Conservation (phyloP, 2,888 invertebrate genomes). For the Theodoxus fluviatilis region DNA sequence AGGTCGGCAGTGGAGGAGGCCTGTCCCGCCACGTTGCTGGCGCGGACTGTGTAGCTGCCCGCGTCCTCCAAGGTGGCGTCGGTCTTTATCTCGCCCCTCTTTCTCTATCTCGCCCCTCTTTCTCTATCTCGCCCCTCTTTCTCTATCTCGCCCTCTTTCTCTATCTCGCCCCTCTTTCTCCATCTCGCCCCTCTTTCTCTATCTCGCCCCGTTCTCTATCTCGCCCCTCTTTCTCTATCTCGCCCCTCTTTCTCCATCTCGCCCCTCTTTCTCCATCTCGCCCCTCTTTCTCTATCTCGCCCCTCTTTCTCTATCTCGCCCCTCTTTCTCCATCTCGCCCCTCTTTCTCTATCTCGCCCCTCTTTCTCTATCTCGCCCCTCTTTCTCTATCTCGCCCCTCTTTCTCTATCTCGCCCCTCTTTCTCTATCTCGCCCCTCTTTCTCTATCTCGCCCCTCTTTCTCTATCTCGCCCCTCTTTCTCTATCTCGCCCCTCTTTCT, state of each 20-base stretch:
- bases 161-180: not conserved
- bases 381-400: not conserved
- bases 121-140: not conserved
- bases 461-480: not conserved
- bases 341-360: not conserved
- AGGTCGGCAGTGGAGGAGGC: conserved; percentile 81
- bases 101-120: not conserved
- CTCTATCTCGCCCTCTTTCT: not conserved
- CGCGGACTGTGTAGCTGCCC: conserved; percentile 81
- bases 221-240: not conserved
- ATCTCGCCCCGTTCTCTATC: not conserved
- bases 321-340: not conserved
- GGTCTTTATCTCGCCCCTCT: conserved; percentile 33
- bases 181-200: not conserved
- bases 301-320: not conserved
- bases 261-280: not conserved
- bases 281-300: not conserved
- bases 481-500: not conserved
- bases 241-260: not conserved
- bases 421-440: not conserved
- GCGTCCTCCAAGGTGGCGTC: conserved; percentile 75
- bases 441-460: not conserved
- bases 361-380: not conserved
- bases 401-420: not conserved
- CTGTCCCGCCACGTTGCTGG: conserved; percentile 76